phyloP scores from a whole-genome alignment of 2,113 vertebrate genomes.

The Lonchura striata region DNA sequence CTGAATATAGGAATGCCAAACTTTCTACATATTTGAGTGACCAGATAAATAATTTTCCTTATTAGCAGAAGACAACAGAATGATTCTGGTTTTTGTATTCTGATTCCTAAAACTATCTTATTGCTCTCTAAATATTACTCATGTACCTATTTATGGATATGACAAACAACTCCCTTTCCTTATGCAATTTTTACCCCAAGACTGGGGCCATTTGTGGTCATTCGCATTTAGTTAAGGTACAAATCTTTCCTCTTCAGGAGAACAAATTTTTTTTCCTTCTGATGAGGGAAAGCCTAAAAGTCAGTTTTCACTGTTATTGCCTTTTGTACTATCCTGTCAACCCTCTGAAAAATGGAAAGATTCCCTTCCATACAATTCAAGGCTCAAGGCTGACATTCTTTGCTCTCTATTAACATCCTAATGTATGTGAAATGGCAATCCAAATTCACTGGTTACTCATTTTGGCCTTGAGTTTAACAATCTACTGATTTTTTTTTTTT shows the following conservation, averaged over 20 bases:
- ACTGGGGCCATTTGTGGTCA: background rate
- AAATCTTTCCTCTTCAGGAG: background rate
- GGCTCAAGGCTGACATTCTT: background rate
- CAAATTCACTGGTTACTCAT: background rate
- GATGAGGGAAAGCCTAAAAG: background rate
- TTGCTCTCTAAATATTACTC: background rate
- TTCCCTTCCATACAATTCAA: background rate
- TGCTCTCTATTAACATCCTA: background rate
- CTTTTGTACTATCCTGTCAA: background rate
- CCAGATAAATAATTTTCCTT: background rate
- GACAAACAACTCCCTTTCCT: background rate
- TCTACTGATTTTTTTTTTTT: background rate
- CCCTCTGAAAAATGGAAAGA: background rate
- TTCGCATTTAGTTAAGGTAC: background rate
- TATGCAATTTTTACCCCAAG: background rate
- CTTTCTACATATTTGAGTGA: background rate
- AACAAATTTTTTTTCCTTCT: rapidly evolving
- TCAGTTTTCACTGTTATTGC: background rate
- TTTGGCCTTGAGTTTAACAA: background rate
- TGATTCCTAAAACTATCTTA: background rate
- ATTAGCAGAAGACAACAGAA: background rate
- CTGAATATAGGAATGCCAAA: background rate
- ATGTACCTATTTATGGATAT: background rate
- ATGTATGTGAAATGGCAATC: background rate
- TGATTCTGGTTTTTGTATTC: background rate